A percentile compares a stretch with the other conserved stretches of the same genome.
Evolutionary conservation across 2,113 vertebrate genomes (phyloP).

Genomic region (Neodontobutis hainanensis): DNA sequence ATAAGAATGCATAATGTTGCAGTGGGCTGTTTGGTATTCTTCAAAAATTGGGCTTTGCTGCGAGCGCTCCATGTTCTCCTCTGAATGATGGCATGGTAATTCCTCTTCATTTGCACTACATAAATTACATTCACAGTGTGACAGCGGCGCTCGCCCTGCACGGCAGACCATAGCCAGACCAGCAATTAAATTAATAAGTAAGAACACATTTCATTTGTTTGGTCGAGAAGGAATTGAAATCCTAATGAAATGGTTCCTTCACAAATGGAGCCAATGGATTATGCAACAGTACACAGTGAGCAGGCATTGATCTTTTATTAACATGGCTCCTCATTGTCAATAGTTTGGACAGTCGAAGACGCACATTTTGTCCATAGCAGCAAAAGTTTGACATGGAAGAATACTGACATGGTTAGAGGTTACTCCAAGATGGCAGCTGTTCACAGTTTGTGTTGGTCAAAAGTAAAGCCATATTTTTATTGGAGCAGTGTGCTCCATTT

Average conservation of each 20-base stretch:
- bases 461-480: too few species aligned
- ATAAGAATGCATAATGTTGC: constrained; percentile 36
- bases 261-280: constrained; percentile 24
- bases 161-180: constrained; percentile 47
- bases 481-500: too few species aligned
- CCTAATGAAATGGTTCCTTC: constrained; percentile 59
- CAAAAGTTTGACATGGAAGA: too few species aligned
- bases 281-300: too few species aligned
- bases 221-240: constrained; percentile 57
- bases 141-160: constrained; percentile 55
- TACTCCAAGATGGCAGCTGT: too few species aligned
- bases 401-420: too few species aligned
- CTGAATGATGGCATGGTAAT: constrained; percentile 67
- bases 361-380: too few species aligned
- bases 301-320: too few species aligned
- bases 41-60: constrained; percentile 40
- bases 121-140: constrained; percentile 72
- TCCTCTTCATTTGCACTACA: constrained; percentile 72
- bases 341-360: too few species aligned
- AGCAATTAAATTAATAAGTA: constrained; percentile 69
- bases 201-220: constrained; percentile 61
- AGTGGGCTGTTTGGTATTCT: constrained; percentile 34
- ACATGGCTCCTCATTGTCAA: too few species aligned
- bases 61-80: constrained; percentile 57
- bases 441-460: too few species aligned